A percentile compares a stretch with the other conserved stretches of the same genome.
Conservation (phyloP, 2,797 vertebrate genomes). For the Molossus molossus region DNA sequence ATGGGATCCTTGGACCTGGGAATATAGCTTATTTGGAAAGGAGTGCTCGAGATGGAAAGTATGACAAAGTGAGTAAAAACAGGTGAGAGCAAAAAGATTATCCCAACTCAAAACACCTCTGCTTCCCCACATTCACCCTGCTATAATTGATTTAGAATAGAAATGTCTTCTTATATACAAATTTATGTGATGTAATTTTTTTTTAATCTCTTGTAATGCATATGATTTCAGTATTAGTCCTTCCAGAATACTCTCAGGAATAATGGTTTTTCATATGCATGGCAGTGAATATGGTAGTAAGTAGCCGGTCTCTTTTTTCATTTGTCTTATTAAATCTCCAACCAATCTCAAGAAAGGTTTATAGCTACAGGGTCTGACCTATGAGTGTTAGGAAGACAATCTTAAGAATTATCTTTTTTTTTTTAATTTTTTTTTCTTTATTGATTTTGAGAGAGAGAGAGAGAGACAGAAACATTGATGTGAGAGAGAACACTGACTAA, state of each 20-base stretch:
- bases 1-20: background rate
- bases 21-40: constrained; percentile 57
- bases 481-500: too few relatives aligned
- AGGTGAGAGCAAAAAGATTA: background rate
- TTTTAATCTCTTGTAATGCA: constrained; percentile 6
- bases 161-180: constrained; percentile 26
- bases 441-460: too few relatives aligned
- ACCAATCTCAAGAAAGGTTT: background rate
- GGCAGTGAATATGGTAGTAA: background rate
- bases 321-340: background rate
- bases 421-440: too few relatives aligned
- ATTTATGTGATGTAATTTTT: background rate
- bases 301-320: background rate
- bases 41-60: constrained; percentile 11
- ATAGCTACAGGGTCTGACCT: background rate
- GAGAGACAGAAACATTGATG: too few relatives aligned
- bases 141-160: background rate
- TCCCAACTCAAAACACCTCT: background rate
- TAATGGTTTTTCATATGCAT: background rate
- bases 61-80: constrained; percentile 20
- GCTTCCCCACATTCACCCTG: background rate
- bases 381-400: background rate
- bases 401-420: background rate
- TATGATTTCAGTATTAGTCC: background rate
- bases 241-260: constrained; percentile 12